phyloP scores from a whole-genome alignment of 2,797 vertebrate species.

The Acridotheres tristis region DNA sequence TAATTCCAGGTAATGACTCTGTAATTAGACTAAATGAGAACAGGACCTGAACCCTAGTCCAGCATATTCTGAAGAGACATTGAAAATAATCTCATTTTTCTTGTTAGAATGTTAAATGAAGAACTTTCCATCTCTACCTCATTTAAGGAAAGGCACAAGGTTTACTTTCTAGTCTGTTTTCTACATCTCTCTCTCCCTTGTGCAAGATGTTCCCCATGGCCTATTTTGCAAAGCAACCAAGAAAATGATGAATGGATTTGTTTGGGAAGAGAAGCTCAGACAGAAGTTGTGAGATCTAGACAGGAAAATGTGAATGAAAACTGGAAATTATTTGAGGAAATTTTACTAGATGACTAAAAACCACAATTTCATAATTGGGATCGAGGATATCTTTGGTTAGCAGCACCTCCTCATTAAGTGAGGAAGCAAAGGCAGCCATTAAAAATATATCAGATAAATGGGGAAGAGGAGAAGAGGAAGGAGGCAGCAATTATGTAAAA shows the following conservation, averaged over 20 bases:
- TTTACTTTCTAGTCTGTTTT: background rate
- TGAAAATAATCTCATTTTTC: background rate
- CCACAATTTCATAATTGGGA: background rate
- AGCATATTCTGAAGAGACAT: background rate
- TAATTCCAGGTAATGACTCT: background rate
- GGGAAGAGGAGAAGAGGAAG: constrained; percentile 1
- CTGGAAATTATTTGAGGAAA: background rate
- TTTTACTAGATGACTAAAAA: background rate
- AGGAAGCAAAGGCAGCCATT: constrained; percentile 12
- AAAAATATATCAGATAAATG: background rate
- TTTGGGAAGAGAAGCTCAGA: background rate
- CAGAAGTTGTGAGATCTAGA: background rate
- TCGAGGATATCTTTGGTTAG: background rate
- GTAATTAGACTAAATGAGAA: background rate
- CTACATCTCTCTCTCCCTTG: background rate
- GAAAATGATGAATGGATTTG: background rate
- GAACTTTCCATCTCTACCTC: background rate
- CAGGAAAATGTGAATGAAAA: constrained; percentile 6
- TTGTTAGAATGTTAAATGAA: background rate
- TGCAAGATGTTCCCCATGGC: background rate
- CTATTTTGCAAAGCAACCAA: background rate
- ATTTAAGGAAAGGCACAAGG: background rate
- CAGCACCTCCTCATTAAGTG: background rate
- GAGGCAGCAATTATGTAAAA: background rate
- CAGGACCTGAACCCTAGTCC: background rate